Base-by-base conservation (phyloP, 2,797 vertebrate genomes). In the Eospalax fontanierii region DNA sequence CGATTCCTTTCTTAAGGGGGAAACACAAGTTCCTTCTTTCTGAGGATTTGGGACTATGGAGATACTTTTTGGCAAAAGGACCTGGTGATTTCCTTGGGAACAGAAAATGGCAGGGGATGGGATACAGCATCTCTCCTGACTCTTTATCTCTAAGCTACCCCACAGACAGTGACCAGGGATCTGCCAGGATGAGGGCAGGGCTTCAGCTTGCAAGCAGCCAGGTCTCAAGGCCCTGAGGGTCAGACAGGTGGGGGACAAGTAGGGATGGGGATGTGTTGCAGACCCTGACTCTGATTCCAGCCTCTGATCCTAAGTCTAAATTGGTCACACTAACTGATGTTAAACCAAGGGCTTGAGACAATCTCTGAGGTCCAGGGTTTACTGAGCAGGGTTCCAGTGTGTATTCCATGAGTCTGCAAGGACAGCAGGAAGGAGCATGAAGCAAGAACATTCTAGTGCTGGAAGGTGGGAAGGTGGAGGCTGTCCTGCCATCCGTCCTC, bases 1-100 rank as follows among this genome's bases (percentile, higher is more conserved):
- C 14, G 35, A 15, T 82, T 57, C 59, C 81, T 90, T 70, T 87
- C 91, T 91, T 95, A 95, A 87, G 87, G 91, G 54, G 74, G 66
- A 61, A 82, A 57, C 2, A 24, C 24, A 21, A 8, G 84, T 43
- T 86, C 82, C 57, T 71, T 76, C 15, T 19, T 85, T 73, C 40
- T 43, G 82, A 74, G 57, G 0, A 0, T 43, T 79, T 61, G 46
- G 85, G 50, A 24, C 11, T 35, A 16, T 9, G 9, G 18, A 22
- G 30, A 59, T 1, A 14, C 18, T 50, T 92, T 87, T 61, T 75
- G 46, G 57, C 26, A 38, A 80, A 78, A 81, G 26, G 24, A 33
- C 5, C 26, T 24, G 3, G 24, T 11, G 68, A n/a, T 24, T 83
- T 75, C 57, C 50, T 73, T 66, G 1, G n/a, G 66, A 18, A 24